Base-by-base conservation (phyloP, 64 coral and sea anemone genomes). In the Actinia equina region DNA sequence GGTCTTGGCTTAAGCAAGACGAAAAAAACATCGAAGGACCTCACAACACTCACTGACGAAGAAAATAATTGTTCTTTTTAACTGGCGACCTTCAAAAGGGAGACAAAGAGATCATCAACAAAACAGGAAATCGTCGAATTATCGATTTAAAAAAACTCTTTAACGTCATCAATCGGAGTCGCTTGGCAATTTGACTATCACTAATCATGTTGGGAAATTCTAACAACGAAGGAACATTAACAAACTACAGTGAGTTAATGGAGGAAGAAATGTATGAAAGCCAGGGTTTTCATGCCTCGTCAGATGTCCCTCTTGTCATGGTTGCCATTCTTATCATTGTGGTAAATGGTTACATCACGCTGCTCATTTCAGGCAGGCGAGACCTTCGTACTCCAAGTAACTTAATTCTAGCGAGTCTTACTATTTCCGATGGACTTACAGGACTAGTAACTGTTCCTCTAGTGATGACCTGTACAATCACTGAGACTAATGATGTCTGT, bases 361-460 rank as follows among this genome's bases (percentile, higher is more conserved):
- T 83, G 1, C 84, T 92, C 1, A 91, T 91, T 6, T 61, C 37
- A 12, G 64, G 44, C 6, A 49, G 60, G 15, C 79, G 84, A n/a
- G 62, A 65, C 25, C 42, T 92, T 22, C 59, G 85, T 54, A 83
- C 85, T 13, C 43, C 85, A 69, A 92, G 85, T 45, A 92, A 92
- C 77, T 54, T 83, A 25, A 87, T 92, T 18, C 60, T 92, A 12
- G 90, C 79, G 59, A 92, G 90, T 52, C 80, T 92, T 22, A 83
- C 90, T 1, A 53, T 92, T 4, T 92, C 90, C 7, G 90, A 92
- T 59, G 86, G 86, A 7, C 60, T 92, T 2, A 80, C 86, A 20
- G 90, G 90, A 20, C 37, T 87, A 0, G 77, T 92, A 41, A 61
- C 84, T 25, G 86, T 92, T 46, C 90, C 90, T 22, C 74, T 92